phyloP scores from a whole-genome alignment of 1,140 invertebrate genomes.

The Lepidurus arcticus region DNA sequence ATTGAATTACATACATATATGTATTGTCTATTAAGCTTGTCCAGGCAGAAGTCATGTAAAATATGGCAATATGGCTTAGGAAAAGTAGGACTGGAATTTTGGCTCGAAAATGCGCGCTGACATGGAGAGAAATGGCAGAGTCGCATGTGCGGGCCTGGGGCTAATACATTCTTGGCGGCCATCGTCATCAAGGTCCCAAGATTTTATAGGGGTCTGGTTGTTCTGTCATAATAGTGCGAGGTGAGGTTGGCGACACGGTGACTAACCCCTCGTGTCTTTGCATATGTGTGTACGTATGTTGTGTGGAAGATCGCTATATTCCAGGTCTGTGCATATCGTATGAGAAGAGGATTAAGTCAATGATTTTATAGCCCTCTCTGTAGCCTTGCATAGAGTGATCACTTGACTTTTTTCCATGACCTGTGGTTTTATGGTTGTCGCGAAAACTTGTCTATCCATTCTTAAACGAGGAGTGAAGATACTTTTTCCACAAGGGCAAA shows the following conservation, averaged over 20 bases:
- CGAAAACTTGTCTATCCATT: no score
- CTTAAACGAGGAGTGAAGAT: no score
- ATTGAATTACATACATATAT: no score
- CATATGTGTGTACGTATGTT: neutral
- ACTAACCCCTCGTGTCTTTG: neutral
- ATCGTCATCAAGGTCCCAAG: slow-evolving; percentile 8
- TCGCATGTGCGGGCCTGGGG: neutral
- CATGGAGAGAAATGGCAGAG: neutral
- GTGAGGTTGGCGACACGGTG: slow-evolving; percentile 20
- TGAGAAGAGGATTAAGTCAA: neutral
- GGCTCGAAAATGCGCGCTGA: no score
- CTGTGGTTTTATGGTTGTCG: no score
- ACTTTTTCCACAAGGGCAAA: no score
- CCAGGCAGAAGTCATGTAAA: no score
- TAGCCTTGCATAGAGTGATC: neutral
- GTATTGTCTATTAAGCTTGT: no score
- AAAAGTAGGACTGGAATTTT: no score
- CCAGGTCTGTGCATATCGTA: slow-evolving; percentile 1
- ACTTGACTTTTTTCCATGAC: no score
- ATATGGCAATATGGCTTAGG: no score
- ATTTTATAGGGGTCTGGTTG: neutral
- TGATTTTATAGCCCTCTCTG: neutral
- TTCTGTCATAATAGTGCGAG: slow-evolving; percentile 15
- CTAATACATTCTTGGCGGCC: slow-evolving; percentile 1
- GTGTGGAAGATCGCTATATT: neutral